These are phyloP conservation scores for Rallus limicola DNA, from an alignment of 2,113 vertebrate genomes.

Conservation along the genomic window DNA sequence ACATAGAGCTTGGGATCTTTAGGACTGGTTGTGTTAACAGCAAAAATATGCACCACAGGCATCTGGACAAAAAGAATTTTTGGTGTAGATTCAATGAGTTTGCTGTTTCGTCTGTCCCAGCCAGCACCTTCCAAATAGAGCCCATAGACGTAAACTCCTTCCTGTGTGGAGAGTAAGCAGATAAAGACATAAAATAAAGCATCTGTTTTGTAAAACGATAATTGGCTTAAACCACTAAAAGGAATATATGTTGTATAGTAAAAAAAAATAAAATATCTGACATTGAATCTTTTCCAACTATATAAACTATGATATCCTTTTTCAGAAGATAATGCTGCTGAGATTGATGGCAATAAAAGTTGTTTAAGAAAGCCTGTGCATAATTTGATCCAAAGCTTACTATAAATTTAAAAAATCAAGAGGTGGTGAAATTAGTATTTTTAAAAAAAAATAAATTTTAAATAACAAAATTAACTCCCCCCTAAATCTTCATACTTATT, in stretches of 20 bases:
- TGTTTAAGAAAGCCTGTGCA: neutral
- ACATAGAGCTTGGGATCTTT: conserved; percentile 78
- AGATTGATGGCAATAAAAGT: neutral
- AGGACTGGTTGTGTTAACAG: conserved; percentile 69
- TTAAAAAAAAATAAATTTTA: neutral
- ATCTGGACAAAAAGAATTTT: conserved; percentile 78
- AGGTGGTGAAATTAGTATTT: neutral
- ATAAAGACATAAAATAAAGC: neutral
- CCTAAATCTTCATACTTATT: neutral
- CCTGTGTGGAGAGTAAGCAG: conserved; percentile 60
- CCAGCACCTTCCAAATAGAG: conserved; percentile 79
- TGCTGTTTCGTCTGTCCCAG: conserved; percentile 77
- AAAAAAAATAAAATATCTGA: neutral
- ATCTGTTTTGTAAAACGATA: neutral
- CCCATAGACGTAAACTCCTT: conserved; percentile 79
- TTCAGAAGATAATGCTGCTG: neutral
- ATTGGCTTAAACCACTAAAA: neutral
- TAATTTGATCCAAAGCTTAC: neutral
- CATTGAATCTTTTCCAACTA: neutral
- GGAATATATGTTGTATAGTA: neutral
- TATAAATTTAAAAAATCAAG: neutral
- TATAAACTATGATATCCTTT: neutral
- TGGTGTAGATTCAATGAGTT: conserved; percentile 73
- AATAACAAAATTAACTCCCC: neutral
- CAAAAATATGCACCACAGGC: conserved; percentile 78